Evolutionary conservation across 2,113 vertebrate species (phyloP).

Genomic region (Syngnathoides biaculeatus): DNA sequence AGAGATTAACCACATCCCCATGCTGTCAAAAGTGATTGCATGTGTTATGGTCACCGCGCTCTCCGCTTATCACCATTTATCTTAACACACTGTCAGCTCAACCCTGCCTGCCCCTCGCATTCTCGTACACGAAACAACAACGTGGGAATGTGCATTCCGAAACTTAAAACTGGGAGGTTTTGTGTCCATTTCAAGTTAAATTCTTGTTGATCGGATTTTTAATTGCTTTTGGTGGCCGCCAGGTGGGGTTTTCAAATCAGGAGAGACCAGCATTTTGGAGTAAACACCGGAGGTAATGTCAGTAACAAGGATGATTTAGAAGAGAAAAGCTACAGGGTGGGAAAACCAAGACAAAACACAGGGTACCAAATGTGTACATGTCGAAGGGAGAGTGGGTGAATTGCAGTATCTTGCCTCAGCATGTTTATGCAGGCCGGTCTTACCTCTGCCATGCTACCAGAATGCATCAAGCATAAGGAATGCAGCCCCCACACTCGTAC

Average conservation of each 20-base stretch:
- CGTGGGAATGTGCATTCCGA: constrained; percentile 8
- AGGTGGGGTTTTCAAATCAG: constrained; percentile 32
- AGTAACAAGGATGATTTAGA: constrained; percentile 29
- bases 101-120: constrained; percentile 36
- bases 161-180: constrained; percentile 22
- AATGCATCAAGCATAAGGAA: constrained; percentile 34
- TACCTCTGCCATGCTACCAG: constrained; percentile 42
- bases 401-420: constrained; percentile 66
- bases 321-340: constrained; percentile 2
- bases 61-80: constrained; percentile 54
- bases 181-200: constrained; percentile 24
- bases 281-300: constrained; percentile 46
- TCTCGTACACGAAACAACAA: constrained; percentile 58
- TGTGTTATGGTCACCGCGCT: constrained; percentile 56
- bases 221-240: constrained; percentile 31
- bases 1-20: constrained; percentile 56
- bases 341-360: constrained; percentile 9
- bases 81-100: constrained; percentile 56
- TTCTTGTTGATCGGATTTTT: constrained; percentile 21
- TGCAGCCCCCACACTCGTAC: constrained; percentile 36
- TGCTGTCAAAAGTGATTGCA: constrained; percentile 51
- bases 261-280: constrained; percentile 27
- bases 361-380: not conserved
- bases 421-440: constrained; percentile 60
- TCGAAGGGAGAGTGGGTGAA: constrained; percentile 33